Evolutionary conservation across 2,113 vertebrate species (phyloP).

Genomic region (Monopterus albus): DNA sequence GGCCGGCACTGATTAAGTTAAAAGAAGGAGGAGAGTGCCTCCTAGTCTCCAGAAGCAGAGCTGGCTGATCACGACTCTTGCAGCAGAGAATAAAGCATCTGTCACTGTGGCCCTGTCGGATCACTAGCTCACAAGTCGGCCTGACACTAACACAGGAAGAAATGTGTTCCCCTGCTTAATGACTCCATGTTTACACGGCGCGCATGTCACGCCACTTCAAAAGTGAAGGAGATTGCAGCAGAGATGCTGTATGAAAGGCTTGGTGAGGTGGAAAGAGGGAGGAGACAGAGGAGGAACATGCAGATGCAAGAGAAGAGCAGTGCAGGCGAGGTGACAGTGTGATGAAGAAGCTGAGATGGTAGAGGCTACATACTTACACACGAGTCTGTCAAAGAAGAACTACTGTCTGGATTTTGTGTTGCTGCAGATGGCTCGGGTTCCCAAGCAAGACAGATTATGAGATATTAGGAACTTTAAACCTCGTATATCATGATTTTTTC

Average conservation of each 20-base stretch:
- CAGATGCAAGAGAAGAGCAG: conserved; percentile 51
- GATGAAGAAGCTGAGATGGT: conserved; percentile 35
- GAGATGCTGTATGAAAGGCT: conserved; percentile 53
- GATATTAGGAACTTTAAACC: neutral
- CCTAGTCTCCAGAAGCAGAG: conserved; percentile 30
- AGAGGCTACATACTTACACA: conserved; percentile 18
- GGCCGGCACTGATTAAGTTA: conserved; percentile 42
- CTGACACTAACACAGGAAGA: conserved; percentile 70
- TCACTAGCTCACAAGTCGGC: conserved; percentile 53
- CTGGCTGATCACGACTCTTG: conserved; percentile 45
- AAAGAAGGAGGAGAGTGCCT: conserved; percentile 40
- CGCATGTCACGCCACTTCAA: conserved; percentile 68
- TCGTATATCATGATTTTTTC: conserved; percentile 1
- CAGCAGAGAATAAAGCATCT: conserved; percentile 59
- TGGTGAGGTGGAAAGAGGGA: conserved; percentile 47
- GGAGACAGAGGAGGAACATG: conserved; percentile 44
- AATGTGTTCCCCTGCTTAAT: conserved; percentile 70
- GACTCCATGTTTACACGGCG: conserved; percentile 71
- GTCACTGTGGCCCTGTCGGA: conserved; percentile 55
- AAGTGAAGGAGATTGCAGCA: conserved; percentile 43
- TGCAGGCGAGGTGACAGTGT: conserved; percentile 55
- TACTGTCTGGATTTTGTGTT: conserved; percentile 13
- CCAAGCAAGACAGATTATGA: conserved; percentile 11
- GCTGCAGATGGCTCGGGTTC: conserved; percentile 25
- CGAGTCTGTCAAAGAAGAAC: conserved; percentile 22